A percentile compares a stretch with the other conserved stretches of the same genome.
phyloP scores from a whole-genome alignment of 2,113 vertebrate species.

The Atherinomorus stipes region DNA sequence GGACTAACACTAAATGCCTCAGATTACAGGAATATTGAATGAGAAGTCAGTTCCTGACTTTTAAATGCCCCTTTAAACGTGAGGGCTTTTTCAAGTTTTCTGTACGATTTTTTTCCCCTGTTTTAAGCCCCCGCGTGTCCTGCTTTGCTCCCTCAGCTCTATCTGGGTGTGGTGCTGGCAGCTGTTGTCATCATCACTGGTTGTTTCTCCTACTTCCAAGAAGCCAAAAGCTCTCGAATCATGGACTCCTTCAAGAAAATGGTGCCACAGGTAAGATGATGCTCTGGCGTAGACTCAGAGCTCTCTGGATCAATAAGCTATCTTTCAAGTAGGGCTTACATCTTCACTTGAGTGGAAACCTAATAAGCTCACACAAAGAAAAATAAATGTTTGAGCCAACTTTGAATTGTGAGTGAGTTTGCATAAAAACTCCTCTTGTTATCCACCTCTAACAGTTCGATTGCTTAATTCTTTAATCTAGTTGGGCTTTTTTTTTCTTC shows the following conservation, averaged over 20 bases:
- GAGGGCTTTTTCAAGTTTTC: no score
- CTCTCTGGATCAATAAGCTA: conserved; percentile 61
- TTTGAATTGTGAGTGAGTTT: conserved; percentile 68
- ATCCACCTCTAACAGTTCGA: conserved; percentile 65
- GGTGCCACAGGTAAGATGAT: conserved; percentile 88
- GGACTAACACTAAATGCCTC: conserved; percentile 32
- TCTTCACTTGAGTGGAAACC: conserved; percentile 62
- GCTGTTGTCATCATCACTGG: conserved; percentile 90
- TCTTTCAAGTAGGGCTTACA: conserved; percentile 65
- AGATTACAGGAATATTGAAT: conserved; percentile 47
- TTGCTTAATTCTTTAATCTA: conserved; percentile 77
- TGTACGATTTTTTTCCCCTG: conserved; percentile 5
- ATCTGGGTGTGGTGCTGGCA: conserved; percentile 88
- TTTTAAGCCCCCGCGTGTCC: conserved; percentile 4
- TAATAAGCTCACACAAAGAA: conserved; percentile 70
- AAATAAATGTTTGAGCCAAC: conserved; percentile 70
- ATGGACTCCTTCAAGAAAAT: conserved; percentile 97
- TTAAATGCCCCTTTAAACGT: conserved; percentile 4
- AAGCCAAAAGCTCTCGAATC: conserved; percentile 93
- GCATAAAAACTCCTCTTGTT: conserved; percentile 63
- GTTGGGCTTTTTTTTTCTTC: conserved; percentile 49
- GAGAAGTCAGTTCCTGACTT: conserved; percentile 13
- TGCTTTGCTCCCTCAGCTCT: conserved; percentile 77
- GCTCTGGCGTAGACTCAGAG: conserved; percentile 36
- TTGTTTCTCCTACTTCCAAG: conserved; percentile 93